Evolutionary conservation across 2,797 vertebrate species (phyloP).

Genomic region (Danio tinwini): DNA sequence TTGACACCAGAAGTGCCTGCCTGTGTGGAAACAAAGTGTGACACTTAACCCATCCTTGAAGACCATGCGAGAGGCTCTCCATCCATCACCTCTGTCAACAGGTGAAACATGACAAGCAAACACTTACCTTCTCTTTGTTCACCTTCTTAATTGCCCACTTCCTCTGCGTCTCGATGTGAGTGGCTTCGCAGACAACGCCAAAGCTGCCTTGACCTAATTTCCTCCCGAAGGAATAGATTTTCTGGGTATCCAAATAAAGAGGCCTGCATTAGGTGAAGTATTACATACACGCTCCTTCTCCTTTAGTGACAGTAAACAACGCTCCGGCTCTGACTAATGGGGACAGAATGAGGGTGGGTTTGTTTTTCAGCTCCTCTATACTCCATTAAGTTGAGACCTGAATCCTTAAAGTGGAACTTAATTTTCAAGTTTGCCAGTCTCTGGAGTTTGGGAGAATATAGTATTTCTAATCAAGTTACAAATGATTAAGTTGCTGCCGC

Average conservation of each 20-base stretch:
- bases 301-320: slow-evolving; percentile 59
- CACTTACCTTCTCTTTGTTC: slow-evolving; percentile 83
- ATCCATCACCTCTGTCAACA: slow-evolving; percentile 54
- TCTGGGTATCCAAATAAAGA: slow-evolving; percentile 70
- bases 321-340: slow-evolving; percentile 49
- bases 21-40: slow-evolving; percentile 67
- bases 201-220: slow-evolving; percentile 87
- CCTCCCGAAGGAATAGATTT: slow-evolving; percentile 83
- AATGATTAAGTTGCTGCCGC: slow-evolving; percentile 85
- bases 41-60: slow-evolving; percentile 9
- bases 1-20: slow-evolving; percentile 84
- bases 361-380: slow-evolving; percentile 63
- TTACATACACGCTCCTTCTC: slow-evolving; percentile 57
- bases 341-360: slow-evolving; percentile 59
- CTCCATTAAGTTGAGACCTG: slow-evolving; percentile 66
- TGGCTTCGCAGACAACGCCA: slow-evolving; percentile 86
- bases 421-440: slow-evolving; percentile 73
- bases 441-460: slow-evolving; percentile 77
- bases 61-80: slow-evolving; percentile 20
- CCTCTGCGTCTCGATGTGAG: slow-evolving; percentile 77
- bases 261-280: slow-evolving; percentile 60
- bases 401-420: slow-evolving; percentile 71
- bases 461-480: slow-evolving; percentile 85
- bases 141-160: slow-evolving; percentile 87
- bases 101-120: slow-evolving; percentile 38